phyloP scores from a whole-genome alignment of 1,140 invertebrate species.

The Conus betulinus region DNA sequence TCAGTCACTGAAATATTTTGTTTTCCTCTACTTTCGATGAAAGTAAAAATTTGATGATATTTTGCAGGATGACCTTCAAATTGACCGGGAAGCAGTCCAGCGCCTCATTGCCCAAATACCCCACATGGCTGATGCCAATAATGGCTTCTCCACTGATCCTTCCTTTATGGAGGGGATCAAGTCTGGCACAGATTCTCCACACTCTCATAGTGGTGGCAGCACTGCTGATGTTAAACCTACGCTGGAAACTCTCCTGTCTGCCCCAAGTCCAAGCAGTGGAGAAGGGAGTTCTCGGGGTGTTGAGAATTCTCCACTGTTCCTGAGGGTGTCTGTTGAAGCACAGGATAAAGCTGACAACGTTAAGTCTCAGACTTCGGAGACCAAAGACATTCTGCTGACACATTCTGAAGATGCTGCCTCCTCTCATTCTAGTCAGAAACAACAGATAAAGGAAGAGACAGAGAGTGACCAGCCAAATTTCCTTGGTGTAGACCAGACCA shows the following conservation, averaged over 20 bases:
- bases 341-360: background rate
- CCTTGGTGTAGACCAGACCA: constrained; percentile 12
- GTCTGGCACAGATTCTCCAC: constrained; percentile 11
- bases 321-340: background rate
- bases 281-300: background rate
- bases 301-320: background rate
- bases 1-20: no score
- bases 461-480: constrained; percentile 15
- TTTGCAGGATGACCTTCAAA: constrained; percentile 53
- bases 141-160: constrained; percentile 7
- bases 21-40: no score
- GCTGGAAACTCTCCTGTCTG: constrained; percentile 1
- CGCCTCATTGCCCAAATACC: constrained; percentile 60
- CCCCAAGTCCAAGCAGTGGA: constrained; percentile 9
- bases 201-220: constrained; percentile 3
- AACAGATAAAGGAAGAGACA: constrained; percentile 17
- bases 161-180: constrained; percentile 24
- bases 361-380: background rate
- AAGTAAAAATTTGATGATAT: background rate
- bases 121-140: constrained; percentile 35
- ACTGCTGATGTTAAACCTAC: constrained; percentile 22
- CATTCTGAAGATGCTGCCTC: background rate
- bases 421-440: constrained; percentile 16
- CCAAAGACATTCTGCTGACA: background rate
- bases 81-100: constrained; percentile 61